Evolutionary conservation across 2,888 invertebrate species (phyloP), one percentile per base, ranked within the genome.

Genomic region (Malacosoma neustria): DNA sequence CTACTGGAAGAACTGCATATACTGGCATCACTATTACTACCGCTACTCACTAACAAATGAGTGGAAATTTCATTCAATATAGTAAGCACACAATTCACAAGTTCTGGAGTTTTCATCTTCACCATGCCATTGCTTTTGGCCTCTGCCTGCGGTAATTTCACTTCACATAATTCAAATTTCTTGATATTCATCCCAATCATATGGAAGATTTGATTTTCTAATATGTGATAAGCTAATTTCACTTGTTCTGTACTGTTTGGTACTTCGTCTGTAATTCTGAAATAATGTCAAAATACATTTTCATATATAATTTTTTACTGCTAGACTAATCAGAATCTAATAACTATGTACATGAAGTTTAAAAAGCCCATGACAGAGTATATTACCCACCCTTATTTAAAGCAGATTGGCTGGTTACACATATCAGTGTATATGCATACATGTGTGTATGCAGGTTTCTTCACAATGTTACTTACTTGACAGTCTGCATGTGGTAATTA

Each of bases 71-170:
- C 66, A 62, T 84, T 84, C 12, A 85, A 54, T 9, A 76, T 57
- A 40, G 57, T 68, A 35, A 87, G 73, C n/a, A 80, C 63, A 48
- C 64, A 54, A 41, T 82, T 82, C 0, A 85, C 69, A 13, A 69
- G 54, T 50, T 82, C 80, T 1, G 77, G 72, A 1, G 76, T 77
- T 37, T 76, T 82, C 75, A 86, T 72, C 45, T 76, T 82, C 1
- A 86, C 61, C 13, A 55, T 46, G 4, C 86, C 85, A 40, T 51
- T 69, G 37, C 48, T 62, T 49, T 76, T 84, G 0, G 84, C 65
- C 43, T 70, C 74, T 3, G 79, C 75, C 52, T 68, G 79, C 0
- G 80, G 70, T 35, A 77, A 49, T n/a, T 51, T 55, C 3, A 87
- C 51, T 48, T 74, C 74, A 36, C 54, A 63, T 13, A 87, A 48